These are phyloP conservation scores for Chrysocyon brachyurus DNA, from an alignment of 2,797 vertebrate species.

Conservation along the genomic window DNA sequence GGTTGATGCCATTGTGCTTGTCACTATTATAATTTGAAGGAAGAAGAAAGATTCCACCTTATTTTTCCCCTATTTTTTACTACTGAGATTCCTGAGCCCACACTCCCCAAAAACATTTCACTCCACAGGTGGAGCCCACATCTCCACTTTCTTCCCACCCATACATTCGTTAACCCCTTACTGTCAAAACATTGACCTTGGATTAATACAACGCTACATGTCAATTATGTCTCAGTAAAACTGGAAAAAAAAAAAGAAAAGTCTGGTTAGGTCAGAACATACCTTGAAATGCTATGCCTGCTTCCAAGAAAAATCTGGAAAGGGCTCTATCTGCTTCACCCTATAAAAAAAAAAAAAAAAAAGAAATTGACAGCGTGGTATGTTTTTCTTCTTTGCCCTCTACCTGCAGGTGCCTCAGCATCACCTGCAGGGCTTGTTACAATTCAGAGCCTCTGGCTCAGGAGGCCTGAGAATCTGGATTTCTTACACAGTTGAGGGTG, in stretches of 20 bases:
- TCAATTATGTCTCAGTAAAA: neutral
- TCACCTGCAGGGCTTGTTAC: neutral
- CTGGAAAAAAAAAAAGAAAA: neutral
- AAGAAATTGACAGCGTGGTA: neutral
- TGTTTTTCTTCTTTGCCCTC: neutral
- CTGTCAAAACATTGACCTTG: neutral
- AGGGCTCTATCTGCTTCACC: neutral
- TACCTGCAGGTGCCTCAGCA: neutral
- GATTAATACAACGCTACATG: neutral
- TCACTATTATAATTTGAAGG: conserved; percentile 27
- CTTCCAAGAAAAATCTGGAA: neutral
- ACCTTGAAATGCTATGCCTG: neutral
- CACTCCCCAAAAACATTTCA: neutral
- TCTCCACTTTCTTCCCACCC: neutral
- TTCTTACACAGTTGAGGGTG: neutral
- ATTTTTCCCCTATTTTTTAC: neutral
- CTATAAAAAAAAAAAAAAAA: neutral
- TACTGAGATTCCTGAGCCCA: neutral
- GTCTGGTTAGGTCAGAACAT: neutral
- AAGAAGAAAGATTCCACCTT: neutral
- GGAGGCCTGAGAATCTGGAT: neutral
- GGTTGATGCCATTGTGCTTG: neutral
- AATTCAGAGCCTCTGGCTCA: neutral
- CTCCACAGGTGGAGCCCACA: neutral
- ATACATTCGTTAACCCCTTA: conserved; percentile 15